Conservation (phyloP, 2,797 vertebrate species). For the Euphonia xanthogaster region DNA sequence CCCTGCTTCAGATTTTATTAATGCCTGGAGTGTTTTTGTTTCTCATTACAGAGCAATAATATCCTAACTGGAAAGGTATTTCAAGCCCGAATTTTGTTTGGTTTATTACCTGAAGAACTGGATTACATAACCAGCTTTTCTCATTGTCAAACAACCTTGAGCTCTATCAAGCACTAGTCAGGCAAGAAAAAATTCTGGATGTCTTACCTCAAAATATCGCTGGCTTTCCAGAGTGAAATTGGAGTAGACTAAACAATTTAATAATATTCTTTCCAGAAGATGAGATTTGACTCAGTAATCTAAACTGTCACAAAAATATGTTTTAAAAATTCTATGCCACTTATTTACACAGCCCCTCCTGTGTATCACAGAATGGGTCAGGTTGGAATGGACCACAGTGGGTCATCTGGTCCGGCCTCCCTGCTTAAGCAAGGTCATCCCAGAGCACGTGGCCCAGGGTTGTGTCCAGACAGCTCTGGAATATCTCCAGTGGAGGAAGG, state of each 20-base stretch:
- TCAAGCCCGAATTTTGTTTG: not conserved
- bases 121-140: not conserved
- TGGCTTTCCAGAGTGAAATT: not conserved
- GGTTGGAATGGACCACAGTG: not conserved
- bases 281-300: not conserved
- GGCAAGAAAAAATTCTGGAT: not conserved
- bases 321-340: not conserved
- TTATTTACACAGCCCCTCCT: not conserved
- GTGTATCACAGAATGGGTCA: not conserved
- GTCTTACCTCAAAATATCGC: not conserved
- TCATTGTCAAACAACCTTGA: not conserved
- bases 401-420: not conserved
- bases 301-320: not conserved
- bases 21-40: not conserved
- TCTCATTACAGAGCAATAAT: not conserved
- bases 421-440: not conserved
- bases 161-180: not conserved
- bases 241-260: not conserved
- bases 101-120: not conserved
- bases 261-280: not conserved
- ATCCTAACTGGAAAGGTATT: not conserved
- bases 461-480: not conserved
- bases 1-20: not conserved
- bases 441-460: not conserved
- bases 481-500: not conserved